These are phyloP conservation scores for Eidolon dupreanum DNA, from an alignment of 2,797 vertebrate genomes.

Conservation along the genomic window DNA sequence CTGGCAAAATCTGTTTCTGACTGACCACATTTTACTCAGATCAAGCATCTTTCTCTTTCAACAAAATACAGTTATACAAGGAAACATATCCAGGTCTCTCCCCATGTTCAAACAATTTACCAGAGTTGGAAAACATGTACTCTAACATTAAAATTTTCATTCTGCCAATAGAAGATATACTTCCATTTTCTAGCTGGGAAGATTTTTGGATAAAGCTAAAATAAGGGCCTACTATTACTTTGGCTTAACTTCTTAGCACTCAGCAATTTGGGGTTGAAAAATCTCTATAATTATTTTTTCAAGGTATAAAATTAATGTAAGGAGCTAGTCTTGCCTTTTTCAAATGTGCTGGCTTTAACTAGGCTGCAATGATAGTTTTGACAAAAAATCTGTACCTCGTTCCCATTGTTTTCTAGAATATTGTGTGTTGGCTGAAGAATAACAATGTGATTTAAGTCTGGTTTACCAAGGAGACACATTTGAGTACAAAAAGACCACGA, in stretches of 20 bases:
- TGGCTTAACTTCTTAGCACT: conserved; percentile 50
- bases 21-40: conserved; percentile 62
- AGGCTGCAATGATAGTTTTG: background rate
- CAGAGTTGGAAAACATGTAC: conserved; percentile 47
- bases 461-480: conserved; percentile 20
- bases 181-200: conserved; percentile 54
- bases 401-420: background rate
- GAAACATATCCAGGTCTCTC: conserved; percentile 38
- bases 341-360: conserved; percentile 35
- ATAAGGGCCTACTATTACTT: conserved; percentile 10
- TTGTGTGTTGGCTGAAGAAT: conserved; percentile 32
- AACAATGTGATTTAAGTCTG: conserved; percentile 39
- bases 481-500: background rate
- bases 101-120: conserved; percentile 27
- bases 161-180: conserved; percentile 51
- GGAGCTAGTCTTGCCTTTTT: background rate
- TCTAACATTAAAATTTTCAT: conserved; percentile 53
- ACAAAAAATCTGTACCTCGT: background rate
- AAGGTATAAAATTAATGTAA: conserved; percentile 51
- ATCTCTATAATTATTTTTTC: conserved; percentile 53
- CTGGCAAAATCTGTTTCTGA: conserved; percentile 60
- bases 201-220: conserved; percentile 51
- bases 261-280: conserved; percentile 44
- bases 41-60: conserved; percentile 59
- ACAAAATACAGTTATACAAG: conserved; percentile 50